Base-by-base conservation (phyloP, 2,797 vertebrate genomes). In the Benthosema pterotum region DNA sequence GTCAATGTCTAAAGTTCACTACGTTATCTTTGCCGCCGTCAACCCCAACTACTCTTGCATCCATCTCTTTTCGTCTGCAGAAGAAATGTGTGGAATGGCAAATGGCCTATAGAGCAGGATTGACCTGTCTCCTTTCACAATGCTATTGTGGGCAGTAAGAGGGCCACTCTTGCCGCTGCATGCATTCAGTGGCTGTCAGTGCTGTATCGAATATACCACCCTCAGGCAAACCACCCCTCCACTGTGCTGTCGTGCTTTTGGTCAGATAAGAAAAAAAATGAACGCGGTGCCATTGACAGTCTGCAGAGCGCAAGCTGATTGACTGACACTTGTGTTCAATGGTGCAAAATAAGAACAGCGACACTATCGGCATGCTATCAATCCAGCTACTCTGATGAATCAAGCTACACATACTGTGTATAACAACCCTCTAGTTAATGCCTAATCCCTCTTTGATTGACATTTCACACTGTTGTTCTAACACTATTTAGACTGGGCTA, bases 11-110 rank as follows among this genome's bases (percentile, higher is more conserved):
- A 62, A 38, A 53, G 57, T 75, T 19, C 65, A 15, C 49, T 62
- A 57, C 57, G 17, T 69, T 75, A 50, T 55, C 22, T 54, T 43
- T 25, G 49, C 32, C 38, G 65, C 55, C 32, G 25, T 74, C 12
- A 63, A 42, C 65, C 42, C n/a, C 50, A 60, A 49, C 25, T 67
- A 64, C 56, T 72, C 74, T 77, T 74, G 59, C 54, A 72, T 74
- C 2, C 15, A 65, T 75, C 57, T 70, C 25, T 55, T 47, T 65
- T 55, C 52, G 48, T 54, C 53, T 65, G 63, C 52, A 28, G 16
- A 62, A 69, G 60, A 19, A 52, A 22, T 16, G 9, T 49, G 50
- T 28, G 65, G 22, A 43, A 12, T 22, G 42, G 61, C n/a, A 11
- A 75, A 64, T 38, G 50, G 46, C 53, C 53, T 58, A 69, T 73